A percentile compares a stretch with the other conserved stretches of the same genome.
Conservation (phyloP, 2,113 vertebrate species). For the Channa argus region DNA sequence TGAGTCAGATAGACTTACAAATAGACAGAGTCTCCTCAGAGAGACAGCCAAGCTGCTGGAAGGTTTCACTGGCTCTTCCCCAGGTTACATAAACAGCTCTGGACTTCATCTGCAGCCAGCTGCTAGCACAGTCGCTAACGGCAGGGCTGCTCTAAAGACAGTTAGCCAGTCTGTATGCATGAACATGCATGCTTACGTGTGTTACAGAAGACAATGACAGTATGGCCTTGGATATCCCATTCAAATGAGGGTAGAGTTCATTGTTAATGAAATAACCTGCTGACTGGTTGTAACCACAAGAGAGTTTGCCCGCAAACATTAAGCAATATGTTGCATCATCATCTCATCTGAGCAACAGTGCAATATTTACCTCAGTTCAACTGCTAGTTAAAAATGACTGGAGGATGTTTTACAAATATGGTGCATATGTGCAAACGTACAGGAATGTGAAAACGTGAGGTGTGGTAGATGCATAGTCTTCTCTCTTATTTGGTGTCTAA, state of each 20-base stretch:
- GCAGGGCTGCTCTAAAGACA: slow-evolving; percentile 53
- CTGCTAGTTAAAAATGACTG: neutral
- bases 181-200: slow-evolving; percentile 14
- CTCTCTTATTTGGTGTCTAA: neutral
- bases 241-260: slow-evolving; percentile 35
- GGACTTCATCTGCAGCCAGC: slow-evolving; percentile 68
- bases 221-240: slow-evolving; percentile 19
- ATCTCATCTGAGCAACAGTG: slow-evolving; percentile 12
- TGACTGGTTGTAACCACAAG: slow-evolving; percentile 13
- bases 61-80: slow-evolving; percentile 64
- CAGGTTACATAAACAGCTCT: slow-evolving; percentile 78
- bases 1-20: slow-evolving; percentile 45
- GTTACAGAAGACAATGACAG: slow-evolving; percentile 31
- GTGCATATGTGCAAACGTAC: neutral
- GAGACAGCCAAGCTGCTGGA: slow-evolving; percentile 53
- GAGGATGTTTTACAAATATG: slow-evolving; percentile 6
- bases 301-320: slow-evolving; percentile 15
- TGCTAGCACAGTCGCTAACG: slow-evolving; percentile 60
- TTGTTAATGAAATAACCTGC: slow-evolving; percentile 45
- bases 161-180: slow-evolving; percentile 46
- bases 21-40: slow-evolving; percentile 29
- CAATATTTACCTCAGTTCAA: slow-evolving; percentile 9
- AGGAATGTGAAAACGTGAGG: neutral
- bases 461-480: neutral
- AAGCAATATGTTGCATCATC: slow-evolving; percentile 9